Base-by-base conservation (phyloP, 2,797 vertebrate genomes). In the Phoeniculus purpureus region DNA sequence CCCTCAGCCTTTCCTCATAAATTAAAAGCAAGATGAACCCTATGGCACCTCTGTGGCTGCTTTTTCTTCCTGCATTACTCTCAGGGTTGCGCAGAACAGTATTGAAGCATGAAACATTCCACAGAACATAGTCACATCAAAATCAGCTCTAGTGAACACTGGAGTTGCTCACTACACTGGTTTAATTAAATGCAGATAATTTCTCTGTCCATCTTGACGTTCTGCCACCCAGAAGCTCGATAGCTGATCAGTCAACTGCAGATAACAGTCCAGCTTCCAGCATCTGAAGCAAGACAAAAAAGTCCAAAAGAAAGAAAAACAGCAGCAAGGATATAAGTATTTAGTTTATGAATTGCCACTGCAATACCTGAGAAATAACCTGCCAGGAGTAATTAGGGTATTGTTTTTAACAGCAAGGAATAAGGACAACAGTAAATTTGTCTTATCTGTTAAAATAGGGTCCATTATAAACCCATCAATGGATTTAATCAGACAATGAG, bases 401-500 rank as follows among this genome's bases (percentile, higher is more conserved):
- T 67, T 91, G 29, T 31, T 83, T 92, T 87, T 73, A 73, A 66
- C 81, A 81, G 67, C 43, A 55, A 60, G 26, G 52, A 87, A 43
- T 61, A 85, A 77, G 32, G 26, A 88, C n/a, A 78, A 73, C 31
- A 64, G 47, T 80, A 89, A 82, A 95, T 93, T 87, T 60, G 52
- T 89, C 71, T 89, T 79, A 50, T 65, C 61, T 89, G 61, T 85
- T 94, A 43, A 59, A 89, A 55, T 25, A 73, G 19, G 32, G 62
- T 25, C 75, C 72, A 43, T 40, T 91, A 83, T 80, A 86, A 96
- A 92, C 78, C 73, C 80, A 70, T 85, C 86, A 88, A 34, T 60
- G 55, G 55, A 65, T 90, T 85, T 90, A 96, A 90, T 94, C 91
- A 87, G 79, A 87, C 83, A 93, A 77, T 52, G 58, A 93, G 89